These are phyloP conservation scores for Oostethus manadensis DNA, from an alignment of 2,113 vertebrate genomes.

Conservation along the genomic window DNA sequence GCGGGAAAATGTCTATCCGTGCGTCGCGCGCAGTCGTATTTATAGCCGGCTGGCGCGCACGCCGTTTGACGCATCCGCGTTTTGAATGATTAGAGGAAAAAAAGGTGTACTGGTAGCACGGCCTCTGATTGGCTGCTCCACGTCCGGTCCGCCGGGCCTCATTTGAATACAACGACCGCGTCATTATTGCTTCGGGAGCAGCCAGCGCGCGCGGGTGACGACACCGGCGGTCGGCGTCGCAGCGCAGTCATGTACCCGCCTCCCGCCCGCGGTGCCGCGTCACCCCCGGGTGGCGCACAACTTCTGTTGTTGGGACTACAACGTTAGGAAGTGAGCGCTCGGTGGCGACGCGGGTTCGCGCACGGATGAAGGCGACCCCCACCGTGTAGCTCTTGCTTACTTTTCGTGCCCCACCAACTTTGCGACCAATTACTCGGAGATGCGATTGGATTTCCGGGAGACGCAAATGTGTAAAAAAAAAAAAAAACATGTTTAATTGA, in stretches of 20 bases:
- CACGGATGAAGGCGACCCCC: constrained; percentile 16
- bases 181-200: constrained; percentile 71
- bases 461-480: too few species aligned
- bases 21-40: constrained; percentile 66
- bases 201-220: constrained; percentile 58
- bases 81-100: constrained; percentile 79
- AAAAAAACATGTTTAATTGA: too few species aligned
- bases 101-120: constrained; percentile 71
- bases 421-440: constrained; percentile 1
- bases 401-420: constrained; percentile 37
- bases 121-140: constrained; percentile 65
- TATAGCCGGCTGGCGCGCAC: constrained; percentile 66
- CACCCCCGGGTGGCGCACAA: constrained; percentile 33
- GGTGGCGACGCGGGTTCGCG: not conserved
- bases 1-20: constrained; percentile 63
- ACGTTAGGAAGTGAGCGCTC: not conserved
- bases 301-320: not conserved
- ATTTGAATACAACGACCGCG: constrained; percentile 69
- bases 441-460: too few species aligned
- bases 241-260: too few species aligned
- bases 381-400: constrained; percentile 42
- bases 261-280: too few species aligned
- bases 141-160: constrained; percentile 53
- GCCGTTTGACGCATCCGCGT: constrained; percentile 76
- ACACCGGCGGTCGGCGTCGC: constrained; percentile 59